Evolutionary conservation across 2,113 vertebrate species (phyloP).

Genomic region (Callionymus lyra): DNA sequence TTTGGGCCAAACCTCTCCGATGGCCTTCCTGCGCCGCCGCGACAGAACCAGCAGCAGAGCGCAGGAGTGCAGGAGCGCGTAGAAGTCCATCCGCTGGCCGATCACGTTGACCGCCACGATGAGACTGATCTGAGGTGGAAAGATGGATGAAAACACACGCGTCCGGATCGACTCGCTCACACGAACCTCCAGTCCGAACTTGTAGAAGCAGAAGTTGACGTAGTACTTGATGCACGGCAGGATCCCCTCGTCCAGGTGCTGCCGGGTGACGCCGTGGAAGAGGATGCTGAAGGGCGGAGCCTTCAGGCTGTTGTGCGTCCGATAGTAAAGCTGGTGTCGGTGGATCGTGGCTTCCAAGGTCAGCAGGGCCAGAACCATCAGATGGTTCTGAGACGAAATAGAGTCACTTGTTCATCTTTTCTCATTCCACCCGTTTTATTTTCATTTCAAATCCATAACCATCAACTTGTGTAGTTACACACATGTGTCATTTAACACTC

Average conservation of each 20-base stretch:
- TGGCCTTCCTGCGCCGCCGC: slow-evolving; percentile 65
- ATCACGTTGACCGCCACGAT: slow-evolving; percentile 61
- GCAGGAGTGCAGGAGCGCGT: slow-evolving; percentile 53
- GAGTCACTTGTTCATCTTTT: background rate
- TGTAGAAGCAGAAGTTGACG: slow-evolving; percentile 68
- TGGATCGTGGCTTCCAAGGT: slow-evolving; percentile 57
- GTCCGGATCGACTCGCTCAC: background rate
- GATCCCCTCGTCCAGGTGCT: slow-evolving; percentile 54
- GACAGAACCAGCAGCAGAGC: slow-evolving; percentile 62
- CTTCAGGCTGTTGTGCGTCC: slow-evolving; percentile 45
- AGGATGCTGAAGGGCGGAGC: slow-evolving; percentile 39
- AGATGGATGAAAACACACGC: background rate
- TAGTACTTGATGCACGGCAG: slow-evolving; percentile 62
- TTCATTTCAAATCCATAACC: no score
- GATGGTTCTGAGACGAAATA: slow-evolving; percentile 53
- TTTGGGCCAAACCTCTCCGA: slow-evolving; percentile 73
- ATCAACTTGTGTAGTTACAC: no score
- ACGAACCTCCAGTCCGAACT: slow-evolving; percentile 69
- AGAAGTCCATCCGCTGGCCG: slow-evolving; percentile 70
- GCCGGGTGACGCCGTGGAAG: slow-evolving; percentile 48
- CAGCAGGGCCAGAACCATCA: slow-evolving; percentile 54
- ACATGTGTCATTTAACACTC: no score
- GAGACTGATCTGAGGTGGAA: slow-evolving; percentile 52
- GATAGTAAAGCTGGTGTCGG: slow-evolving; percentile 55
- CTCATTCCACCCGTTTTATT: no score